Conservation (phyloP, 2,113 vertebrate species). For the Zosterops pallidus region DNA sequence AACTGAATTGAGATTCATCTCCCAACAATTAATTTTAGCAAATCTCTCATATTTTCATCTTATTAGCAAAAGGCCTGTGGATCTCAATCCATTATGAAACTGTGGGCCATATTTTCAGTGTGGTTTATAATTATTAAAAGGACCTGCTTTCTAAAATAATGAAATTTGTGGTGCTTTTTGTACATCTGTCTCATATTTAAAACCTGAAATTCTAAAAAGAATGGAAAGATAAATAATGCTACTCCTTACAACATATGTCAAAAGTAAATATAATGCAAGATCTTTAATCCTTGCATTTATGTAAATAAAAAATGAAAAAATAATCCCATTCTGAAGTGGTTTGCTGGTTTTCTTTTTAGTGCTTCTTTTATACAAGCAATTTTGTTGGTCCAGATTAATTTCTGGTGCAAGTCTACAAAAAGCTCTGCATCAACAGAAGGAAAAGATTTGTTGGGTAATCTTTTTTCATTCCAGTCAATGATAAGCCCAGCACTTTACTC, state of each 20-base stretch:
- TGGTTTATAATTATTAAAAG: not conserved
- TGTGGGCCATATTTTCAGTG: fast-evolving
- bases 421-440: not conserved
- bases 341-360: not conserved
- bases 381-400: not conserved
- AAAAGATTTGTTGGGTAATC: not conserved
- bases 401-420: not conserved
- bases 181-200: not conserved
- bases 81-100: not conserved
- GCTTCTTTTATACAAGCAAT: not conserved
- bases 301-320: not conserved
- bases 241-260: not conserved
- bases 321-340: not conserved
- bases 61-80: not conserved
- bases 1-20: not conserved
- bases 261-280: not conserved
- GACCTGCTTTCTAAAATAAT: not conserved
- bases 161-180: not conserved
- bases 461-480: conserved; percentile 2
- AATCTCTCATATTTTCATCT: not conserved
- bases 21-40: not conserved
- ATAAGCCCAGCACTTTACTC: conserved; percentile 14
- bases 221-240: not conserved
- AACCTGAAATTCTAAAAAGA: not conserved
- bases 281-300: not conserved